Base-by-base conservation (phyloP, 2,113 vertebrate species). In the Agelaius tricolor region DNA sequence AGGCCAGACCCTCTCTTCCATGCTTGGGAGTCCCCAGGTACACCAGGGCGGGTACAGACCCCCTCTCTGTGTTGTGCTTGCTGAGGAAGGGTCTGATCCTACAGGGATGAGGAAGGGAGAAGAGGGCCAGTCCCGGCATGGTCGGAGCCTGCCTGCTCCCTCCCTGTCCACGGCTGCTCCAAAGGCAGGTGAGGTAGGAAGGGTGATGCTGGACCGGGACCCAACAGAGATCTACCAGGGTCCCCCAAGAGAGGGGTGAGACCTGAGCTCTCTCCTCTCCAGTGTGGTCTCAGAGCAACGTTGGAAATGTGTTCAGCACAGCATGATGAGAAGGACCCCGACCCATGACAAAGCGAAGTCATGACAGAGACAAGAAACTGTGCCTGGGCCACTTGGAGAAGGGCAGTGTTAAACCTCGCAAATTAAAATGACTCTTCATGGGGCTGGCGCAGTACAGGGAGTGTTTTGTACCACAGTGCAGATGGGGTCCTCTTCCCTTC, bases 121-220 rank as follows among this genome's bases (percentile, higher is more conserved):
- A 39, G 33, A 74, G 37, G 54, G 61, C 91, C n/a, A 43, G 87
- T 33, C 31, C 68, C 4, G 0, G 68, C 4, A 4, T 8, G 46
- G 31, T 55, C 0, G 8, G 93, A 74, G 89, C 81, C 69, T 78
- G 80, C 77, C 74, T 84, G 54, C 87, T 93, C 73, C 91, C 85
- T 80, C 71, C 76, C 88, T 16, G 20, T 91, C 85, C 65, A 66
- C 0, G 10, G 62, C 87, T 68, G 89, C 84, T 90, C 71, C 83
- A 91, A 90, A 91, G 81, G 73, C 83, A 96, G 93, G 93, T 96
- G 96, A 96, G 95, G 93, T 87, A 96, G 97, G 95, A 97, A 94
- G 95, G 94, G 81, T 92, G 82, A 92, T 22, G 30, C 84, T 19
- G 20, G 95, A 96, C 84, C 0, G 3, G 81, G 82, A 96, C 68